Percentiles rank a stretch among this genome's conserved stretches.
phyloP scores from a whole-genome alignment of 2,113 vertebrate genomes.

The Phodopus roborovskii region DNA sequence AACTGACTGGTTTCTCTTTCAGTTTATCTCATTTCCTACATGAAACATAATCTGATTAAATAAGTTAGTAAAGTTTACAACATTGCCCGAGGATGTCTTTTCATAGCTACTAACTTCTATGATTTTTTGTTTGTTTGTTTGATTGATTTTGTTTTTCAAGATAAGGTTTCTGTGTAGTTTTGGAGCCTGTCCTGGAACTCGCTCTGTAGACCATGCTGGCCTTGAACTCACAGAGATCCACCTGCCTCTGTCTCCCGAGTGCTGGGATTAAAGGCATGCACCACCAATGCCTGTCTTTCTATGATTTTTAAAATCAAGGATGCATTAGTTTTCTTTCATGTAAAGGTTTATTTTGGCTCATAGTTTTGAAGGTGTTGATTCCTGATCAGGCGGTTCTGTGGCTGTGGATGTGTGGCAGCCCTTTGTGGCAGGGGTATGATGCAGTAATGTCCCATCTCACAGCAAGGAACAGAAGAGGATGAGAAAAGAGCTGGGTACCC shows the following conservation, averaged over 20 bases:
- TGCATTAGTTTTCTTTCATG: background rate
- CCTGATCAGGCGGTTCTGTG: background rate
- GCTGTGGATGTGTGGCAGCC: background rate
- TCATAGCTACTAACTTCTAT: background rate
- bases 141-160: too few relatives aligned
- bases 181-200: too few relatives aligned
- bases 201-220: too few relatives aligned
- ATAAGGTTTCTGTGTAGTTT: background rate
- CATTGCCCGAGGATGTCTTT: background rate
- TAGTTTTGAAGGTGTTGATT: background rate
- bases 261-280: too few relatives aligned
- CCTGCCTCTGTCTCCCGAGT: too few relatives aligned
- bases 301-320: background rate
- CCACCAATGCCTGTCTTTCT: background rate
- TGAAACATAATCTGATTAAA: conserved; percentile 4
- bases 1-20: conserved; percentile 17
- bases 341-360: background rate
- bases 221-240: too few relatives aligned
- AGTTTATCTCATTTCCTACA: background rate
- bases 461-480: background rate
- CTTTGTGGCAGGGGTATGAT: background rate
- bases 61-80: conserved; percentile 21
- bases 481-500: background rate
- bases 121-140: background rate
- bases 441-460: background rate